phyloP scores from a whole-genome alignment of 2,888 invertebrate species.

The Oscheius sp. region DNA sequence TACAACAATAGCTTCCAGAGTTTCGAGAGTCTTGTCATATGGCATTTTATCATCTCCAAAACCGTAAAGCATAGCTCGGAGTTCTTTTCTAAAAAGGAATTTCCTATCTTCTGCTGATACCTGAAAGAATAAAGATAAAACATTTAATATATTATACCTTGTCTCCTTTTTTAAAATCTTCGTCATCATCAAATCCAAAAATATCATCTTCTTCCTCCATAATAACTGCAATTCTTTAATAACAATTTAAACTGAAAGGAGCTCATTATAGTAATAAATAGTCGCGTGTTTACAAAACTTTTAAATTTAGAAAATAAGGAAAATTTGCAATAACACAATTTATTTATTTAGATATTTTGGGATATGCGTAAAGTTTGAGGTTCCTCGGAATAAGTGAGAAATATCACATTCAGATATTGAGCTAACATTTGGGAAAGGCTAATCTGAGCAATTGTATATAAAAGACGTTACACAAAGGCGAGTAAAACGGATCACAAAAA shows the following conservation, averaged over 20 bases:
- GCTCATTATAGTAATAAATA: constrained; percentile 8
- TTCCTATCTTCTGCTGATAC: constrained; percentile 54
- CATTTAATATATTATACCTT: constrained; percentile 30
- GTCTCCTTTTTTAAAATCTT: constrained; percentile 46
- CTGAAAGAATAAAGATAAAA: background rate
- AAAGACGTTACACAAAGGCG: constrained; percentile 32
- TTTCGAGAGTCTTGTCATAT: constrained; percentile 96
- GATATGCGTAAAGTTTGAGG: constrained; percentile 20
- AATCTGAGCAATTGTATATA: background rate
- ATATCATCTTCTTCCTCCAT: constrained; percentile 63
- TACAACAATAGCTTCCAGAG: constrained; percentile 95
- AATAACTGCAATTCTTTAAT: background rate
- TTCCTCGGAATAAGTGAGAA: constrained; percentile 17
- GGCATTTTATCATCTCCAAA: constrained; percentile 97
- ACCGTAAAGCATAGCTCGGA: constrained; percentile 98
- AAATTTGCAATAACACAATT: background rate
- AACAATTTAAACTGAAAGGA: background rate
- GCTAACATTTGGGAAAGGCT: background rate
- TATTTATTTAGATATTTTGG: constrained; percentile 7
- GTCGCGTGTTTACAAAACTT: background rate
- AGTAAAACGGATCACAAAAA: background rate
- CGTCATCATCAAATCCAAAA: constrained; percentile 57
- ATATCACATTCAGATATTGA: constrained; percentile 28
- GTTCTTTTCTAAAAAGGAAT: constrained; percentile 77
- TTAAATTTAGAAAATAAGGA: background rate